These are phyloP conservation scores for Esperia sulphurella DNA, from an alignment of 2,888 invertebrate genomes.

Conservation along the genomic window DNA sequence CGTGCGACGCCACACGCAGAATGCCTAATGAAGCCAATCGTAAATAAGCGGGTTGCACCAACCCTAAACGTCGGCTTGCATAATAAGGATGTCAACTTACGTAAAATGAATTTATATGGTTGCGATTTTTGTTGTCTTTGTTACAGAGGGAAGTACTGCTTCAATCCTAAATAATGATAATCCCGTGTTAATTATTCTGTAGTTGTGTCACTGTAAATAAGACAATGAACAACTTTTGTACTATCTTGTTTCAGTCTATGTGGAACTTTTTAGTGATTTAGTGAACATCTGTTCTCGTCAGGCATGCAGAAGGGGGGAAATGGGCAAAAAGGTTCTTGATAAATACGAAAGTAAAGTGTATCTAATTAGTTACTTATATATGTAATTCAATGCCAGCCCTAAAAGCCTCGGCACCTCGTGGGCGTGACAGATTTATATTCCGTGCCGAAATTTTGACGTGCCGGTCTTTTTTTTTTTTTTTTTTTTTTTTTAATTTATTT, in stretches of 20 bases:
- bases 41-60: slow-evolving; percentile 5
- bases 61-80: slow-evolving; percentile 1
- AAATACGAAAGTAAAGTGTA: neutral
- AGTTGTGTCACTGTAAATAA: too few relatives aligned
- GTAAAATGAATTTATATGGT: neutral
- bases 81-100: slow-evolving; percentile 8
- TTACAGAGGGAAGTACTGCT: neutral
- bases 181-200: too few relatives aligned
- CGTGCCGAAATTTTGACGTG: slow-evolving; percentile 12
- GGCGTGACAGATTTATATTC: slow-evolving; percentile 9
- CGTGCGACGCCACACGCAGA: slow-evolving; percentile 8
- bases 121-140: neutral
- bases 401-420: neutral
- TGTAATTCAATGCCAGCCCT: neutral
- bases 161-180: neutral
- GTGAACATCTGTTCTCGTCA: too few relatives aligned
- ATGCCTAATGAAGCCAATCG: slow-evolving; percentile 9
- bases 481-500: too few relatives aligned
- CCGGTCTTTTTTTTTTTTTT: too few relatives aligned
- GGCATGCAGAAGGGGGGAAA: too few relatives aligned
- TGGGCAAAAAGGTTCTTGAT: too few relatives aligned
- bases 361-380: neutral
- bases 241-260: too few relatives aligned
- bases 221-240: too few relatives aligned
- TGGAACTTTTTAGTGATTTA: too few relatives aligned